phyloP scores from a whole-genome alignment of 2,888 invertebrate species.

The Iselma pallidipennis region DNA sequence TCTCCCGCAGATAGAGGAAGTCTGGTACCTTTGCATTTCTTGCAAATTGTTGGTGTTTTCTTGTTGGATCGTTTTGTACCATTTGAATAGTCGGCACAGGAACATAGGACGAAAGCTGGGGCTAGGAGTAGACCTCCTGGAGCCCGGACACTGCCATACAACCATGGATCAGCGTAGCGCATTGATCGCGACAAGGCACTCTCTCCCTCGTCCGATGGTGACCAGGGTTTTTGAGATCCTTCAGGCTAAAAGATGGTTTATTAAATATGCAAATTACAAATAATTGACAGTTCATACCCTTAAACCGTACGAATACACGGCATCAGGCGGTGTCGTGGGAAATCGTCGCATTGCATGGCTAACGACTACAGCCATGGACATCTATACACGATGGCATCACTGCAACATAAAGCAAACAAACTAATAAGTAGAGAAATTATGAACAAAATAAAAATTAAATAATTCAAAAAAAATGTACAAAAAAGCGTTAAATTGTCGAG shows the following conservation, averaged over 20 bases:
- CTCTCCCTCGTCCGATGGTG: conserved; percentile 63
- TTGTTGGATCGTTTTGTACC: conserved; percentile 74
- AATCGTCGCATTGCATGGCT: conserved; percentile 72
- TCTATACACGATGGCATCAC: conserved; percentile 64
- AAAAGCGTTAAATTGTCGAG: not conserved
- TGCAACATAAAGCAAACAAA: conserved; percentile 54
- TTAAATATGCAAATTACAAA: not conserved
- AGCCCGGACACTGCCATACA: conserved; percentile 76
- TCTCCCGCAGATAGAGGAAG: conserved; percentile 64
- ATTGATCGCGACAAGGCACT: conserved; percentile 80
- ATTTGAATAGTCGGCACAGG: conserved; percentile 78
- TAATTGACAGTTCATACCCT: conserved; percentile 58
- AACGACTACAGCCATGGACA: conserved; percentile 69
- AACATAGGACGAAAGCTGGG: conserved; percentile 76
- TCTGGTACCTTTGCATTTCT: conserved; percentile 82
- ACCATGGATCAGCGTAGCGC: conserved; percentile 85
- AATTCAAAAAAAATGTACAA: not conserved
- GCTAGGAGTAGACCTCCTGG: conserved; percentile 52
- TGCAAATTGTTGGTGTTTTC: conserved; percentile 77
- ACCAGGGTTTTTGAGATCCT: conserved; percentile 40
- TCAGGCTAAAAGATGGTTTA: conserved; percentile 39
- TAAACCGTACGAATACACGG: conserved; percentile 66
- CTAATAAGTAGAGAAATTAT: not conserved
- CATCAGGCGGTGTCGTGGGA: conserved; percentile 65
- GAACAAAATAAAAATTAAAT: not conserved